Evolutionary conservation across 2,888 invertebrate genomes (phyloP).

Genomic region (Alentia gelatinosa): DNA sequence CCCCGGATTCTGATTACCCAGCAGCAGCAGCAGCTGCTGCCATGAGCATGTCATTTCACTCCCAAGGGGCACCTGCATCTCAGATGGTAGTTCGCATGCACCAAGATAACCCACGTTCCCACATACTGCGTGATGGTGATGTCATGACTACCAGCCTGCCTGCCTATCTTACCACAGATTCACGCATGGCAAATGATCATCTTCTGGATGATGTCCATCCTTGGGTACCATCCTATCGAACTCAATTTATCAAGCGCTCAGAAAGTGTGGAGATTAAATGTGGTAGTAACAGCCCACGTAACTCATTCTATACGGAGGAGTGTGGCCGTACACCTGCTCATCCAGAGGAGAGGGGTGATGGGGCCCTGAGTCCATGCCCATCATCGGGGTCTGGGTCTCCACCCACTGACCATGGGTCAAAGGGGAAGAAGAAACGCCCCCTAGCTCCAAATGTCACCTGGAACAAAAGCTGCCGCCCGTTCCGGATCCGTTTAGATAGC

Average conservation of each 20-base stretch:
- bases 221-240: slow-evolving; percentile 5
- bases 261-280: slow-evolving; percentile 55
- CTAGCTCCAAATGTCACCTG: slow-evolving; percentile 41
- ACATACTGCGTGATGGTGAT: neutral
- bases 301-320: slow-evolving; percentile 52
- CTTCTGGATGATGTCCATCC: neutral
- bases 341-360: neutral
- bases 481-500: slow-evolving; percentile 17
- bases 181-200: neutral
- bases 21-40: neutral
- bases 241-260: slow-evolving; percentile 57
- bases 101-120: slow-evolving; percentile 41
- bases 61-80: neutral
- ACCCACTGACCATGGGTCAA: neutral
- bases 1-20: neutral
- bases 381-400: slow-evolving; percentile 8
- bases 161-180: neutral
- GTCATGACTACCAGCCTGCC: neutral
- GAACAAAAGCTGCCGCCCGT: slow-evolving; percentile 41
- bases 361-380: neutral
- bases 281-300: slow-evolving; percentile 56
- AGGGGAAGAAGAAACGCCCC: neutral
- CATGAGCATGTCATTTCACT: neutral
- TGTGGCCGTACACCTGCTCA: neutral
- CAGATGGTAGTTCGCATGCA: slow-evolving; percentile 51